Conservation (phyloP, 2,113 vertebrate genomes). For the Chionomys nivalis region DNA sequence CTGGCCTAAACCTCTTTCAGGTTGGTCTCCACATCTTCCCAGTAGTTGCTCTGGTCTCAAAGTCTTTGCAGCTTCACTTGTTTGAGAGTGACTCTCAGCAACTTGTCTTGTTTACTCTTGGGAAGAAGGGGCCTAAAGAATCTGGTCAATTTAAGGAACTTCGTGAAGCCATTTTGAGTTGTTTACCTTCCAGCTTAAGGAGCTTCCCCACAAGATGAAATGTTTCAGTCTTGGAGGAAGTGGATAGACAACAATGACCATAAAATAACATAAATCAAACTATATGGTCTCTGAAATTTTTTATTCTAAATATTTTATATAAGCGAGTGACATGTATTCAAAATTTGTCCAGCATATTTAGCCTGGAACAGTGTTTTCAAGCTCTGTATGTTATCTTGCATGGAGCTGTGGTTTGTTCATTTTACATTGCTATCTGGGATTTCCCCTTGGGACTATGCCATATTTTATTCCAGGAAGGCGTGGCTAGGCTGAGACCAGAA, state of each 20-base stretch:
- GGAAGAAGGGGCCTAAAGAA: not conserved
- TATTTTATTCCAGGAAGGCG: not conserved
- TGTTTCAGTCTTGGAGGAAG: not conserved
- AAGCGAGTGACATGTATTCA: not conserved
- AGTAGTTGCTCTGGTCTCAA: not conserved
- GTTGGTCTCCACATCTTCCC: not conserved
- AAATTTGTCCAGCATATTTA: not conserved
- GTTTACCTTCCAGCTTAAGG: not conserved
- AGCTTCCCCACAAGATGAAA: not conserved
- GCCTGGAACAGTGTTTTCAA: conserved; percentile 5
- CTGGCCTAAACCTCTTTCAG: not conserved
- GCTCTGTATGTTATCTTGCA: not conserved
- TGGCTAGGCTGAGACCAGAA: not conserved
- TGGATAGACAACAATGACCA: not conserved
- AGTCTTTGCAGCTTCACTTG: not conserved
- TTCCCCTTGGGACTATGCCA: not conserved
- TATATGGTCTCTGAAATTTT: not conserved
- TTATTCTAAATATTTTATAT: not conserved
- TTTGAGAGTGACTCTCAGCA: not conserved
- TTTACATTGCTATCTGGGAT: not conserved
- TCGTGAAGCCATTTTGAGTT: not conserved
- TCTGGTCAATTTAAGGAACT: not conserved
- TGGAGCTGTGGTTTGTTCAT: not conserved
- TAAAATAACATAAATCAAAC: not conserved
- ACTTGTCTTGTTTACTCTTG: not conserved